phyloP scores from a whole-genome alignment of 2,888 invertebrate genomes.

The Drosophila flavopinicola region DNA sequence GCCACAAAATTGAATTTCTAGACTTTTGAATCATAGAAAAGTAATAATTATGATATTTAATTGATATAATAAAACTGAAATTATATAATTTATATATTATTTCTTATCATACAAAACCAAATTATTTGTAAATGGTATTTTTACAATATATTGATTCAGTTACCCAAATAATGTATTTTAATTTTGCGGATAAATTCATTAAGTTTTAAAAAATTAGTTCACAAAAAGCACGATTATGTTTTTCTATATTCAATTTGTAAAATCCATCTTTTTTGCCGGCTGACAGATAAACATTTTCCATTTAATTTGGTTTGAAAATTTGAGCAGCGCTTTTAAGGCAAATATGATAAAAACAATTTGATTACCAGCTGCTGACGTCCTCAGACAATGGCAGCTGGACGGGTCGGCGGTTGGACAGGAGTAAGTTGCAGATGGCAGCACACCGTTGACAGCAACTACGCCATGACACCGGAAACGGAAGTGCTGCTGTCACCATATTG shows the following conservation, averaged over 20 bases:
- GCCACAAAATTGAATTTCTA: too few relatives aligned
- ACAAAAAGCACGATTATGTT: slow-evolving; percentile 5
- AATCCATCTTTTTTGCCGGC: not conserved
- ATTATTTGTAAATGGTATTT: not conserved
- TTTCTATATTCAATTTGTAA: slow-evolving; percentile 2
- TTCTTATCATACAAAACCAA: not conserved
- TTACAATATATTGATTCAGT: not conserved
- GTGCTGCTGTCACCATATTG: slow-evolving; percentile 76
- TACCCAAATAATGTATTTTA: slow-evolving; percentile 51
- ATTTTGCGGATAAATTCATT: slow-evolving; percentile 51
- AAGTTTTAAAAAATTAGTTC: slow-evolving; percentile 23
- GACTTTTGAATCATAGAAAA: too few relatives aligned
- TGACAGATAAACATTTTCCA: slow-evolving; percentile 40
- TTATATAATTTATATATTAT: too few relatives aligned
- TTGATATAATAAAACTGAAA: too few relatives aligned
- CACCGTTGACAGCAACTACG: slow-evolving; percentile 36
- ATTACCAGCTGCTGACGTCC: slow-evolving; percentile 51
- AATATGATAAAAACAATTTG: slow-evolving; percentile 66
- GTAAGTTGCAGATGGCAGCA: slow-evolving; percentile 31
- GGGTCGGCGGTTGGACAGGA: slow-evolving; percentile 2
- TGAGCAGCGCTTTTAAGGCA: slow-evolving; percentile 57
- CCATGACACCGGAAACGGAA: slow-evolving; percentile 73
- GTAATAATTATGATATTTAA: too few relatives aligned
- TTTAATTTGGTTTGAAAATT: slow-evolving; percentile 50
- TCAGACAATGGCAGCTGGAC: slow-evolving; percentile 38